phyloP scores from a whole-genome alignment of 2,113 vertebrate species.

The Laticauda laticaudata region DNA sequence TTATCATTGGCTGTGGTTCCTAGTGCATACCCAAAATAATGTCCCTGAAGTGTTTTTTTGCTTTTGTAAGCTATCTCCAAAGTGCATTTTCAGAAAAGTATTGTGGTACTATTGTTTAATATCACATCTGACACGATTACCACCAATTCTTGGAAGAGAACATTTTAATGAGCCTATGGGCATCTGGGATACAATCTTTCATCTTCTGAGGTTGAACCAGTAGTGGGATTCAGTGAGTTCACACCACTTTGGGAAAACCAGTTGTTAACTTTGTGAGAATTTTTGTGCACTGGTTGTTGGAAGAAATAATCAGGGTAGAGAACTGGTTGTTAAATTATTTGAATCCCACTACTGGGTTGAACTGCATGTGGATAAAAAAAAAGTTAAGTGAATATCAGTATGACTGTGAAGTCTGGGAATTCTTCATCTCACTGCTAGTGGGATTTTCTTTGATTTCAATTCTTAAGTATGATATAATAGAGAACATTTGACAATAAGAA shows the following conservation, averaged over 20 bases:
- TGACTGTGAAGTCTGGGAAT: neutral
- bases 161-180: neutral
- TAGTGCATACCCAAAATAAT: neutral
- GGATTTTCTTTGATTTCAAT: neutral
- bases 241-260: no score
- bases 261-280: no score
- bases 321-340: no score
- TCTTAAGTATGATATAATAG: rapidly evolving
- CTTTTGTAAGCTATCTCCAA: neutral
- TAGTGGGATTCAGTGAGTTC: no score
- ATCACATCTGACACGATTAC: neutral
- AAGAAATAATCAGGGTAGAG: no score
- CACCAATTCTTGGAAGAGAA: neutral
- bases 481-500: neutral
- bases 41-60: neutral
- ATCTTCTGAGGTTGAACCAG: neutral
- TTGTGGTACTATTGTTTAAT: neutral
- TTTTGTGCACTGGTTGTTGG: no score
- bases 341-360: neutral
- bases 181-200: neutral
- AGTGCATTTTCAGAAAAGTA: neutral
- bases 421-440: neutral
- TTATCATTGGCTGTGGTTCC: neutral
- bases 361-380: neutral
- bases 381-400: neutral